These are phyloP conservation scores for Brenthis daphne DNA, from an alignment of 2,888 invertebrate genomes.

Conservation along the genomic window DNA sequence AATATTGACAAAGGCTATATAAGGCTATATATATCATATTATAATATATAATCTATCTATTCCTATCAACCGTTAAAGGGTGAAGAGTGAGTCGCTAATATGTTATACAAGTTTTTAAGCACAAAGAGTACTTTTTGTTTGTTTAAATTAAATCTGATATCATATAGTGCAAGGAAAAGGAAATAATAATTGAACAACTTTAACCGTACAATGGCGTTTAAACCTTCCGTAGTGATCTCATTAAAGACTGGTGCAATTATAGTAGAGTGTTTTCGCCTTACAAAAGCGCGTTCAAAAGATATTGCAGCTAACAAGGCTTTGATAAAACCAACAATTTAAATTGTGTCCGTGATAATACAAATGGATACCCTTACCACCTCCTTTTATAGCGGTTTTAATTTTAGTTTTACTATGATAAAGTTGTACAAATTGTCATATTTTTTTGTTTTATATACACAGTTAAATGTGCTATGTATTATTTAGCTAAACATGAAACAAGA, in stretches of 20 bases:
- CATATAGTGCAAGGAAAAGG: constrained; percentile 13
- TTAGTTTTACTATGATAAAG: no score
- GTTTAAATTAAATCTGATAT: neutral
- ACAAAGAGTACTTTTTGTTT: no score
- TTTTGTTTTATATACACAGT: no score
- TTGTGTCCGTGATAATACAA: constrained; percentile 8
- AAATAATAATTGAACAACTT: constrained; percentile 21
- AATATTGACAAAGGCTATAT: no score
- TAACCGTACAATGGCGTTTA: constrained; percentile 25
- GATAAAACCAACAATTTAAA: constrained; percentile 23
- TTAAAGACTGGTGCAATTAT: constrained; percentile 37
- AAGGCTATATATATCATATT: no score
- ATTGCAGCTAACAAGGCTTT: constrained; percentile 22
- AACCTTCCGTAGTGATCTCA: constrained; percentile 30
- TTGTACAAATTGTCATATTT: no score
- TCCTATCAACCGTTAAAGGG: no score
- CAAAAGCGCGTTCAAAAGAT: constrained; percentile 29
- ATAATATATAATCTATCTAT: no score
- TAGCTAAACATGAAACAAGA: no score
- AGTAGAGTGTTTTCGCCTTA: constrained; percentile 28
- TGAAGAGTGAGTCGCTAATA: no score
- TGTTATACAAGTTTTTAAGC: no score
- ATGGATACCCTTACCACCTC: neutral
- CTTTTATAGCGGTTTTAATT: neutral
- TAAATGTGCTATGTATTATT: no score